Evolutionary conservation across 2,113 vertebrate species (phyloP).

Genomic region (Oryzias curvinotus): DNA sequence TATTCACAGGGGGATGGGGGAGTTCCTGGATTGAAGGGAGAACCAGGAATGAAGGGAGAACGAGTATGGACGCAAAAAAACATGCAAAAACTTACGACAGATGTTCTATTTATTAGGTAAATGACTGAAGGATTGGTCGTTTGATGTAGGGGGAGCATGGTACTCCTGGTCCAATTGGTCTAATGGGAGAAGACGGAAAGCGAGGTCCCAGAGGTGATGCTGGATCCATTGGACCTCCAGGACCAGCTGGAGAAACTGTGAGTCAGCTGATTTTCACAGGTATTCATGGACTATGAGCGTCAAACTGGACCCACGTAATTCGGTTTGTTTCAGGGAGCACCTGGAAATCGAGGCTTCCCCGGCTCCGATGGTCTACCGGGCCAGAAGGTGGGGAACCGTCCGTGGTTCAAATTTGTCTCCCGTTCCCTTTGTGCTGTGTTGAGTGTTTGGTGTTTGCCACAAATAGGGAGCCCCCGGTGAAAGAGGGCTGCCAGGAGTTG

Average conservation of each 20-base stretch:
- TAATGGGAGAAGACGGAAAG: slow-evolving; percentile 94
- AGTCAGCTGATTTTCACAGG: slow-evolving; percentile 37
- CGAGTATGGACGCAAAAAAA: slow-evolving; percentile 73
- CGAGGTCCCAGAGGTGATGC: slow-evolving; percentile 90
- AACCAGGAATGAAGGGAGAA: slow-evolving; percentile 93
- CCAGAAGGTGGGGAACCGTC: slow-evolving; percentile 82
- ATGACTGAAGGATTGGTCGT: background rate
- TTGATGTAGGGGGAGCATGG: slow-evolving; percentile 86
- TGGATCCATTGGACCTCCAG: slow-evolving; percentile 83
- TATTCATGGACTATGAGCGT: background rate
- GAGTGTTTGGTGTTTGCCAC: background rate
- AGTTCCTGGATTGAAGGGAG: slow-evolving; percentile 92
- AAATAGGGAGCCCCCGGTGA: slow-evolving; percentile 91
- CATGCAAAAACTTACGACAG: background rate
- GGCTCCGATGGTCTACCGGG: slow-evolving; percentile 94
- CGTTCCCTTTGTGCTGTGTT: background rate
- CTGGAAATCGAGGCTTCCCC: slow-evolving; percentile 94
- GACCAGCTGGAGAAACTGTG: slow-evolving; percentile 89
- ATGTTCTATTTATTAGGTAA: background rate
- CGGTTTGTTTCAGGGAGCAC: slow-evolving; percentile 81
- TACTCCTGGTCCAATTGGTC: slow-evolving; percentile 86
- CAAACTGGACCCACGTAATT: background rate
- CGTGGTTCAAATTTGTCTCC: background rate
- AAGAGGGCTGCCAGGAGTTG: slow-evolving; percentile 84
- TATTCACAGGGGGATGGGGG: slow-evolving; percentile 86